A percentile compares a stretch with the other conserved stretches of the same genome.
phyloP scores from a whole-genome alignment of 2,888 invertebrate genomes.

The Syrista parreyssii region DNA sequence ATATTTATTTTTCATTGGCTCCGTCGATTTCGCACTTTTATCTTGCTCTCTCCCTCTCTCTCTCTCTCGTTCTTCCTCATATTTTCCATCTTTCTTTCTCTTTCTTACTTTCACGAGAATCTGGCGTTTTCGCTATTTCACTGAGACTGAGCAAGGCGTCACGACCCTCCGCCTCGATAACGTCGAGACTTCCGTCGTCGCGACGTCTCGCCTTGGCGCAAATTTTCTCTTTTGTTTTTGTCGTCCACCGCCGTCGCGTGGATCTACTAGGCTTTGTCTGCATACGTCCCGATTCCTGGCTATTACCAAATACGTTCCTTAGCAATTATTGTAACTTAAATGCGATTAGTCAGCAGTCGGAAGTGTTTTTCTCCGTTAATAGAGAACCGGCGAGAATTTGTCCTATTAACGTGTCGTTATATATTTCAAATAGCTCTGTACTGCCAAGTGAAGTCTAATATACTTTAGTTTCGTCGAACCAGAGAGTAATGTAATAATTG shows the following conservation, averaged over 20 bases:
- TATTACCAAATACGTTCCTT: constrained; percentile 7
- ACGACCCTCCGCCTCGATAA: not conserved
- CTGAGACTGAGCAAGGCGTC: not conserved
- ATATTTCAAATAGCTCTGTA: constrained; percentile 13
- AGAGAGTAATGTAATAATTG: not conserved
- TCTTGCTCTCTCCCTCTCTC: not conserved
- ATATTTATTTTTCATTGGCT: not conserved
- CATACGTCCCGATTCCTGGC: not conserved
- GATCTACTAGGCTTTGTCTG: not conserved
- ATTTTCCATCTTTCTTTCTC: no score
- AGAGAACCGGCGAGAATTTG: not conserved
- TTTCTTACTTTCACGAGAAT: not conserved
- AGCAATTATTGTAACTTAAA: constrained; percentile 5
- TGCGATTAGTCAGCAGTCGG: constrained; percentile 14
- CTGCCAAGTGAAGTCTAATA: constrained; percentile 8
- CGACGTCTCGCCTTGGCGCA: not conserved
- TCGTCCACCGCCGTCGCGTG: not conserved
- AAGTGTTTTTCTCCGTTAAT: not conserved
- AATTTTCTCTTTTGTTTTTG: not conserved
- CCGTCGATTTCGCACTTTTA: not conserved
- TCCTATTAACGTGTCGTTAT: constrained; percentile 1
- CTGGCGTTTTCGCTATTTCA: not conserved
- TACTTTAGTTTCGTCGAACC: not conserved
- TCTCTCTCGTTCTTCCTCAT: no score
- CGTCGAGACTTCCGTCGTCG: not conserved